A percentile compares a stretch with the other conserved stretches of the same genome.
phyloP scores from a whole-genome alignment of 1,140 invertebrate species.

The Hyphantria cunea region DNA sequence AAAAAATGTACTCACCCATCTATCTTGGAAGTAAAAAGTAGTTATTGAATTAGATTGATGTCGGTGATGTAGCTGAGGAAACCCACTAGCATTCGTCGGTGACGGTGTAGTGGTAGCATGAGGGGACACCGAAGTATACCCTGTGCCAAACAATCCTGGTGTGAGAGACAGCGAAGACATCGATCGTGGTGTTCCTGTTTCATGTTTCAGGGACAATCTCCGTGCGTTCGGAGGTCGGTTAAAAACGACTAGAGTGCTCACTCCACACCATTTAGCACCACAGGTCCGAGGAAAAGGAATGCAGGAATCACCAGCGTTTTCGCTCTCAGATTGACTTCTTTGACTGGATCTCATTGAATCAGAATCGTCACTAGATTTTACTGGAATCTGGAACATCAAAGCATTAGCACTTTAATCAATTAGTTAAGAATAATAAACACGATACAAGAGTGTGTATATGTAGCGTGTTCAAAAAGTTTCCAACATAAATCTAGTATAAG shows the following conservation, averaged over 20 bases:
- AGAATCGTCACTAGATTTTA: slow-evolving; percentile 73
- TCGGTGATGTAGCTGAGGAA: slow-evolving; percentile 69
- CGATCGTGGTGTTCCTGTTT: slow-evolving; percentile 86
- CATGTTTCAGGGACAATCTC: slow-evolving; percentile 85
- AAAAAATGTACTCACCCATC: slow-evolving; percentile 72
- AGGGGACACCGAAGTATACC: slow-evolving; percentile 73
- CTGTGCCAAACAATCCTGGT: slow-evolving; percentile 60
- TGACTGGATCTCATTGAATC: slow-evolving; percentile 76
- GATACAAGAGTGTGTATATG: too few species aligned
- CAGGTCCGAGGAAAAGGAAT: slow-evolving; percentile 97
- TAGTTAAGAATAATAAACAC: too few species aligned
- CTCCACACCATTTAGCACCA: slow-evolving; percentile 95
- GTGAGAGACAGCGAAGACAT: slow-evolving; percentile 75
- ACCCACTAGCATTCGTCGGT: slow-evolving; percentile 72
- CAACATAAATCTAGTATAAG: too few species aligned
- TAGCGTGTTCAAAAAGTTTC: too few species aligned
- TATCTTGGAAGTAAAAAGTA: slow-evolving; percentile 92
- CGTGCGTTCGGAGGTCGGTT: slow-evolving; percentile 89
- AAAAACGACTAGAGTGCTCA: slow-evolving; percentile 92
- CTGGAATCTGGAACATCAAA: slow-evolving; percentile 66
- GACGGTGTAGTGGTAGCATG: slow-evolving; percentile 81
- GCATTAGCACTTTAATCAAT: background rate
- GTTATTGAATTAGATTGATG: slow-evolving; percentile 82
- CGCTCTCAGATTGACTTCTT: slow-evolving; percentile 70
- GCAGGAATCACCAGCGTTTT: slow-evolving; percentile 86